Conservation (phyloP, 2,888 invertebrate species). For the Abscondita cerata region DNA sequence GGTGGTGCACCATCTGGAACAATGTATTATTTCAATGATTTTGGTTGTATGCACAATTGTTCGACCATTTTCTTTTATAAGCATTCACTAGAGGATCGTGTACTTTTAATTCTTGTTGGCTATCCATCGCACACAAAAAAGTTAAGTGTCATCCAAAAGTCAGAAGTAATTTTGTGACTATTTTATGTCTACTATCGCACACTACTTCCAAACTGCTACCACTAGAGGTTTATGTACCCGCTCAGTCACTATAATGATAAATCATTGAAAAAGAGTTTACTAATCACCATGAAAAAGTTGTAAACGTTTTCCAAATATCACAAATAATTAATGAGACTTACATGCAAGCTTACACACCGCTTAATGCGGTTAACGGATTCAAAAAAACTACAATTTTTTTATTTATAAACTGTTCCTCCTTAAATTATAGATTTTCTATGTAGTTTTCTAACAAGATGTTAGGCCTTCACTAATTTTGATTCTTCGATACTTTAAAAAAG, state of each 20-base stretch:
- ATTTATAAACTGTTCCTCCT: too few species aligned
- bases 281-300: slow-evolving; percentile 32
- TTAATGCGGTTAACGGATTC: too few species aligned
- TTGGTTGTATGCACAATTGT: background rate
- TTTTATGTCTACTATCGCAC: slow-evolving; percentile 51
- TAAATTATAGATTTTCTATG: too few species aligned
- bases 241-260: slow-evolving; percentile 13
- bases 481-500: too few species aligned
- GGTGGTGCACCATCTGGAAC: slow-evolving; percentile 13
- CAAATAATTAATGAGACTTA: too few species aligned
- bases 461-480: too few species aligned
- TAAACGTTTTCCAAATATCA: too few species aligned
- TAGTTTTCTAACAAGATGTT: too few species aligned
- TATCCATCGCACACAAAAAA: background rate
- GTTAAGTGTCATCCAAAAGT: background rate
- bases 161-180: slow-evolving; percentile 40
- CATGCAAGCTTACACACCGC: too few species aligned
- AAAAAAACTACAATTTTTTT: too few species aligned
- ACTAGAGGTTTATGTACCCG: slow-evolving; percentile 37
- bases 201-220: slow-evolving; percentile 44
- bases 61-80: slow-evolving; percentile 41
- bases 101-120: background rate
- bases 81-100: background rate
- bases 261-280: slow-evolving; percentile 37
- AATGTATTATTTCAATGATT: slow-evolving; percentile 33